A percentile compares a stretch with the other conserved stretches of the same genome.
These are phyloP conservation scores for Tichodroma muraria DNA, from an alignment of 2,113 vertebrate genomes.

Conservation along the genomic window DNA sequence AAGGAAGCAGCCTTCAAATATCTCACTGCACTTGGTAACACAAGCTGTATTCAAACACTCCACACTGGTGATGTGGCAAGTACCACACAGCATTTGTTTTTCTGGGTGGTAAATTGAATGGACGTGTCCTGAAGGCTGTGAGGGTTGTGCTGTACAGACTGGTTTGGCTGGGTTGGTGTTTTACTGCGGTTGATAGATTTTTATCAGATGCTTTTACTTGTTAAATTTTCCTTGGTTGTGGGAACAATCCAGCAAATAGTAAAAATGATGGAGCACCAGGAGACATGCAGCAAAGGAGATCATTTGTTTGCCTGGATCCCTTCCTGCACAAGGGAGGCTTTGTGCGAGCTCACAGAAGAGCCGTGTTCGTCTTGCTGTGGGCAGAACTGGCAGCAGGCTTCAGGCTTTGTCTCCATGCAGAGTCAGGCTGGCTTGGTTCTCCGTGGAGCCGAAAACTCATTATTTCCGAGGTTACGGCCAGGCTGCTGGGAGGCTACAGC, in stretches of 20 bases:
- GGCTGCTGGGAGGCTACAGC: neutral
- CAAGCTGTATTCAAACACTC: neutral
- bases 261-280: neutral
- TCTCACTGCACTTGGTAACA: rapidly evolving
- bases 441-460: neutral
- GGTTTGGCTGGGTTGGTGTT: neutral
- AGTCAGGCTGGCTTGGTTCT: neutral
- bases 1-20: neutral
- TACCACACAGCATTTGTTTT: neutral
- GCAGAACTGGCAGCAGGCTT: neutral
- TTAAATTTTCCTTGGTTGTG: neutral
- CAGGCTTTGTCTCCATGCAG: neutral
- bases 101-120: neutral
- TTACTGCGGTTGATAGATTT: neutral
- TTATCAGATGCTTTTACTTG: neutral
- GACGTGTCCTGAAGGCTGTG: neutral
- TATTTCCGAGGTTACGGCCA: neutral
- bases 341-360: neutral
- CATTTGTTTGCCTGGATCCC: neutral
- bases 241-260: neutral
- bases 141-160: neutral
- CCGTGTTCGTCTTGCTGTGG: neutral
- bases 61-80: neutral
- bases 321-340: neutral
- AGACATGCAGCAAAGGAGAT: neutral